phyloP scores from a whole-genome alignment of 1,140 invertebrate genomes.

The Mylabris phalerata region DNA sequence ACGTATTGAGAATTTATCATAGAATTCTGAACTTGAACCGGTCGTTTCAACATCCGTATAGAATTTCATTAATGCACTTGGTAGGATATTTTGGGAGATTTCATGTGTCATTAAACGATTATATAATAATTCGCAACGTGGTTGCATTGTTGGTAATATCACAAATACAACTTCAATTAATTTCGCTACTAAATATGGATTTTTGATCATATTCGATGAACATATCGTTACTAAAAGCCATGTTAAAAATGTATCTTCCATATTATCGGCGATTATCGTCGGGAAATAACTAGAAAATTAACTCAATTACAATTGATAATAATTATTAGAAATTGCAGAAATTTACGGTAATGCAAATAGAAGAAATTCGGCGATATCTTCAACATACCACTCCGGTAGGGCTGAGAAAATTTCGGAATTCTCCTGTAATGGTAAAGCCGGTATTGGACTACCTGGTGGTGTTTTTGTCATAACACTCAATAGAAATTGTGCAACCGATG shows the following conservation, averaged over 20 bases:
- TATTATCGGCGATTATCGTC: constrained; percentile 63
- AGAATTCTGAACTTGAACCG: constrained; percentile 95
- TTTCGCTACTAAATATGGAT: constrained; percentile 94
- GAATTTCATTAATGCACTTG: constrained; percentile 92
- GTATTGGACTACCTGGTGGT: constrained; percentile 34
- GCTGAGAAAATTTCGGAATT: constrained; percentile 73
- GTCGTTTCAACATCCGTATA: constrained; percentile 98
- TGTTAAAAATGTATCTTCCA: constrained; percentile 77
- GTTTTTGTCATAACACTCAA: constrained; percentile 53
- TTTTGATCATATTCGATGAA: constrained; percentile 83
- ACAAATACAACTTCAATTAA: constrained; percentile 91
- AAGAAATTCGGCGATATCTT: constrained; percentile 93
- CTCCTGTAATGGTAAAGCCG: constrained; percentile 49
- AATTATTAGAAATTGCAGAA: not conserved
- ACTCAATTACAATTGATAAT: not conserved
- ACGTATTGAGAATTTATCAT: constrained; percentile 97
- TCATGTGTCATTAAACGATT: constrained; percentile 75
- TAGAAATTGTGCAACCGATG: constrained; percentile 73
- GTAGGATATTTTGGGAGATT: constrained; percentile 72
- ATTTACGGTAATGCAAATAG: constrained; percentile 90
- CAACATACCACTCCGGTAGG: constrained; percentile 93
- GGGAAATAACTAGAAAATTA: constrained; percentile 61
- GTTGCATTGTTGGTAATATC: constrained; percentile 76
- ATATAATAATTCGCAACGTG: constrained; percentile 48
- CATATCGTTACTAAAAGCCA: constrained; percentile 87